Conservation (phyloP, 2,113 vertebrate genomes). For the Grallaria varia region DNA sequence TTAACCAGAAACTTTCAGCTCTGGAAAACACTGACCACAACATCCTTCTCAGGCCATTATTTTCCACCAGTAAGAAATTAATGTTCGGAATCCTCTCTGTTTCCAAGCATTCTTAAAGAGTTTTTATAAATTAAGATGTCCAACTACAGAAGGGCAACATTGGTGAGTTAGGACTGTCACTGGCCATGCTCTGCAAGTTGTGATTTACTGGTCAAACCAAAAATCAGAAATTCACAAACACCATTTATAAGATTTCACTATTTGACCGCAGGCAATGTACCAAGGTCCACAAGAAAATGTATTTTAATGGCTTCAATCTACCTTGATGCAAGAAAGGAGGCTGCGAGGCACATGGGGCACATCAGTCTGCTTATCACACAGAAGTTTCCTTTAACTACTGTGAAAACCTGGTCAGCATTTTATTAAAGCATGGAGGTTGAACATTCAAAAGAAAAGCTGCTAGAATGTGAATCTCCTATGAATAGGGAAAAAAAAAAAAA, state of each 20-base stretch:
- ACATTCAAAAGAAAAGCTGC: not conserved
- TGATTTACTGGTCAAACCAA: not conserved
- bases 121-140: not conserved
- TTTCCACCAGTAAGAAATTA: not conserved
- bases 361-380: not conserved
- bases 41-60: not conserved
- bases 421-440: not conserved
- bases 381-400: not conserved
- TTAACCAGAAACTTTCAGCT: not conserved
- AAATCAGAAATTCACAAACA: not conserved
- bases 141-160: not conserved
- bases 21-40: not conserved
- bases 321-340: not conserved
- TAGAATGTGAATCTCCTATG: not conserved
- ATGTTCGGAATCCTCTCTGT: not conserved
- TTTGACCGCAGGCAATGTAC: not conserved
- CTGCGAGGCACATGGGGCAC: fast-evolving
- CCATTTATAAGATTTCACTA: not conserved
- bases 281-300: not conserved
- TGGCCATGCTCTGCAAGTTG: not conserved
- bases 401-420: not conserved
- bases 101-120: not conserved
- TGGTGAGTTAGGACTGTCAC: not conserved
- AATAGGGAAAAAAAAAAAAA: no score
- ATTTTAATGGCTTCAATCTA: not conserved